These are phyloP conservation scores for Sturmia bella DNA, from an alignment of 2,888 invertebrate species.

Conservation along the genomic window DNA sequence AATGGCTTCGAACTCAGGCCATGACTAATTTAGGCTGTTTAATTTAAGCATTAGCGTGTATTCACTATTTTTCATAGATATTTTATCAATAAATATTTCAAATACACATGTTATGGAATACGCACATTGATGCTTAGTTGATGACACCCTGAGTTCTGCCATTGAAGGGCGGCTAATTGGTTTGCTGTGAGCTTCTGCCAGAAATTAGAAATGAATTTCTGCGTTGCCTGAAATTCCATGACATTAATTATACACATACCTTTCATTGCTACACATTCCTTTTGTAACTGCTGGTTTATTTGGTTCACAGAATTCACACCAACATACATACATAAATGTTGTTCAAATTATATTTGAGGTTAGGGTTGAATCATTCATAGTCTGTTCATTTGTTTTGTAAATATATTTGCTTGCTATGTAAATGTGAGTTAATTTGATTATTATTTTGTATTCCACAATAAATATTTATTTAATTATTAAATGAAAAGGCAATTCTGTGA, in stretches of 20 bases:
- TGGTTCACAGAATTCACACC: slow-evolving; percentile 10
- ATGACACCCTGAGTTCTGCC: too few relatives aligned
- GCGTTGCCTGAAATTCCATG: slow-evolving; percentile 38
- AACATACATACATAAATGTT: not conserved
- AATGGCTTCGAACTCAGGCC: too few relatives aligned
- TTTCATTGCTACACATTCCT: slow-evolving; percentile 60
- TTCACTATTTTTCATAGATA: too few relatives aligned
- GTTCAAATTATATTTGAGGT: slow-evolving; percentile 49
- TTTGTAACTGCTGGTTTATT: slow-evolving; percentile 11
- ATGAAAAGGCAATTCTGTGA: too few relatives aligned
- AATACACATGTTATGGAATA: too few relatives aligned
- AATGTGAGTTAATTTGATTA: not conserved
- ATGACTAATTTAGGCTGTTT: too few relatives aligned
- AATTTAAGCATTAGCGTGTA: too few relatives aligned
- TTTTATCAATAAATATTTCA: too few relatives aligned
- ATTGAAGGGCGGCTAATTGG: too few relatives aligned
- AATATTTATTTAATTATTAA: too few relatives aligned
- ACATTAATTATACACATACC: slow-evolving; percentile 58
- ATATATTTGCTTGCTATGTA: not conserved
- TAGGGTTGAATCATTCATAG: slow-evolving; percentile 35
- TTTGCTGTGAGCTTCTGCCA: too few relatives aligned
- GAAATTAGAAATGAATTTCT: slow-evolving; percentile 53
- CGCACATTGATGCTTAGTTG: too few relatives aligned
- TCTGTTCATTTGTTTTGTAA: not conserved
- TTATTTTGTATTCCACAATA: slow-evolving; percentile 12